phyloP scores from a whole-genome alignment of 30 jellyfish, hydroid and myxozoan species.

The Pseudorhiza aurosa region DNA sequence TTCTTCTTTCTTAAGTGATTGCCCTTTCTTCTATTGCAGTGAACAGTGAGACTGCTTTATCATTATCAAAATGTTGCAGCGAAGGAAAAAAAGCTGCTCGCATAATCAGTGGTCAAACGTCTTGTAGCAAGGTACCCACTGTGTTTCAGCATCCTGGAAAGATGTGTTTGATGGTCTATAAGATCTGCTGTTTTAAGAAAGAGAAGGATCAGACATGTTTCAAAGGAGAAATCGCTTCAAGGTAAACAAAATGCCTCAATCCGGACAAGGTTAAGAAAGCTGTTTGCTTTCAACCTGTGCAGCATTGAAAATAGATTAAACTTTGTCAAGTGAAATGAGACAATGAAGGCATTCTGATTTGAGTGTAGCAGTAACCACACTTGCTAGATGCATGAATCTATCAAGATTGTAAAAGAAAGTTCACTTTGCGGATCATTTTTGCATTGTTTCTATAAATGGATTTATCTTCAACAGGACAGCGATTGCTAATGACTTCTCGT shows the following conservation, averaged over 20 bases:
- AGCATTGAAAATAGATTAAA: too few relatives aligned
- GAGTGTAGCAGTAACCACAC: too few relatives aligned
- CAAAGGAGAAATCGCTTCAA: constrained; percentile 36
- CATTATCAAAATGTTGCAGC: constrained; percentile 49
- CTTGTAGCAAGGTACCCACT: constrained; percentile 28
- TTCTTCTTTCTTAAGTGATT: too few relatives aligned
- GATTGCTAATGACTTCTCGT: constrained; percentile 7
- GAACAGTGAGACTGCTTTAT: constrained; percentile 9
- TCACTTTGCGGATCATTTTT: too few relatives aligned
- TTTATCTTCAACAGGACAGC: not conserved
- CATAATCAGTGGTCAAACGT: constrained; percentile 42
- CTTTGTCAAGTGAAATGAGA: too few relatives aligned
- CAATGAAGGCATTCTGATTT: too few relatives aligned
- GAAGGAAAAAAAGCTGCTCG: constrained; percentile 55
- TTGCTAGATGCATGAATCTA: too few relatives aligned
- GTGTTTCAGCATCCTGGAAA: constrained; percentile 25
- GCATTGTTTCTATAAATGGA: too few relatives aligned
- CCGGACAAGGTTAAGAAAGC: too few relatives aligned
- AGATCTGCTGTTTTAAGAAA: constrained; percentile 46
- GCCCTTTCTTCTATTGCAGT: not conserved
- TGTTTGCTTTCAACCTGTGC: too few relatives aligned
- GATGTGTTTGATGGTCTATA: constrained; percentile 45
- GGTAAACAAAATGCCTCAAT: too few relatives aligned
- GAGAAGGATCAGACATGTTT: constrained; percentile 41
- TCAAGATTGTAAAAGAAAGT: too few relatives aligned